phyloP scores from a whole-genome alignment of 2,113 vertebrate species.

The Callocephalon fimbriatum region DNA sequence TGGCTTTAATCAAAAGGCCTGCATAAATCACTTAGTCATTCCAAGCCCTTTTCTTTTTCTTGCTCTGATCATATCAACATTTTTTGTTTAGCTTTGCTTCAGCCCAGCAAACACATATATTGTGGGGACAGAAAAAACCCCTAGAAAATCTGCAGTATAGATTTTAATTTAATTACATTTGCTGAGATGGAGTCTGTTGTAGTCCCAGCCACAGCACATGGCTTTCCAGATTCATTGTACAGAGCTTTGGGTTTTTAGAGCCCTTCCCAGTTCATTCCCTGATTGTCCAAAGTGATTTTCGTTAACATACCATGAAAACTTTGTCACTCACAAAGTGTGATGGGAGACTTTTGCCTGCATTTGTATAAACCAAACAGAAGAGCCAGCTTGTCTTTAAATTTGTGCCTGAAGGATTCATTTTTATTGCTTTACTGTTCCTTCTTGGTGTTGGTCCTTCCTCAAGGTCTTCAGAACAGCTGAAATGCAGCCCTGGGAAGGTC shows the following conservation, averaged over 20 bases:
- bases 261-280: background rate
- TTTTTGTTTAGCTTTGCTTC: constrained; percentile 9
- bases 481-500: background rate
- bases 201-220: background rate
- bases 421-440: background rate
- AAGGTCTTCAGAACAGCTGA: background rate
- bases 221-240: background rate
- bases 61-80: background rate
- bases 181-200: background rate
- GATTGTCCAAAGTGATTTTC: no score
- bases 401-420: background rate
- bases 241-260: background rate
- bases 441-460: background rate
- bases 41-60: constrained; percentile 26
- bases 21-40: constrained; percentile 63
- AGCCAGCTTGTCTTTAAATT: background rate
- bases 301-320: no score
- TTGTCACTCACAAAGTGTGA: background rate
- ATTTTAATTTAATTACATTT: background rate
- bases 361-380: background rate
- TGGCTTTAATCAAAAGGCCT: constrained; percentile 70
- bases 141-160: background rate
- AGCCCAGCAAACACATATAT: background rate
- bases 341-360: background rate
- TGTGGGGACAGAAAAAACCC: background rate